Conservation (phyloP, 2,113 vertebrate species). For the Bombycilla garrulus region DNA sequence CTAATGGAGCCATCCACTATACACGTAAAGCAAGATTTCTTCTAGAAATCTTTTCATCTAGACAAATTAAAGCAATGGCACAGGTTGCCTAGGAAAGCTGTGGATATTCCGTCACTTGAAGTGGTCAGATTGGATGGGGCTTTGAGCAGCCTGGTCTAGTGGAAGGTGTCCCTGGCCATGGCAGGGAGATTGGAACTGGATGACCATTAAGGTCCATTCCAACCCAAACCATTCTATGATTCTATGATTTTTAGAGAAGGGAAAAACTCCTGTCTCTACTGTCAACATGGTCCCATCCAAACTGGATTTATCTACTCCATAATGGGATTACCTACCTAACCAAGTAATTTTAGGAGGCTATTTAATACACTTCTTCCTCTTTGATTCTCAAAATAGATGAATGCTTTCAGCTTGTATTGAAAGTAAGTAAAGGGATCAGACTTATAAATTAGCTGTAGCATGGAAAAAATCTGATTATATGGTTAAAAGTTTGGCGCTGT, state of each 20-base stretch:
- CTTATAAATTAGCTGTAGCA: neutral
- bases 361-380: neutral
- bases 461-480: neutral
- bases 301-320: neutral
- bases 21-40: neutral
- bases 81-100: neutral
- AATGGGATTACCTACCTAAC: neutral
- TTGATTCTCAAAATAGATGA: neutral
- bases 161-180: neutral
- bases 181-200: neutral
- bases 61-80: neutral
- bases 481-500: neutral
- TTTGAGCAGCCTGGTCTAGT: neutral
- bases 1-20: neutral
- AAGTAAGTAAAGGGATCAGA: neutral
- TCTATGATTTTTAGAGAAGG: neutral
- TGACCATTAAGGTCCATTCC: neutral
- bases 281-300: neutral
- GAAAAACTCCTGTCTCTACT: neutral
- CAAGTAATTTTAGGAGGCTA: neutral
- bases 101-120: neutral
- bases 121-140: neutral
- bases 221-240: neutral
- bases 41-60: neutral
- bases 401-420: neutral